Conservation (phyloP, 2,797 vertebrate species). For the Capromys pilorides region DNA sequence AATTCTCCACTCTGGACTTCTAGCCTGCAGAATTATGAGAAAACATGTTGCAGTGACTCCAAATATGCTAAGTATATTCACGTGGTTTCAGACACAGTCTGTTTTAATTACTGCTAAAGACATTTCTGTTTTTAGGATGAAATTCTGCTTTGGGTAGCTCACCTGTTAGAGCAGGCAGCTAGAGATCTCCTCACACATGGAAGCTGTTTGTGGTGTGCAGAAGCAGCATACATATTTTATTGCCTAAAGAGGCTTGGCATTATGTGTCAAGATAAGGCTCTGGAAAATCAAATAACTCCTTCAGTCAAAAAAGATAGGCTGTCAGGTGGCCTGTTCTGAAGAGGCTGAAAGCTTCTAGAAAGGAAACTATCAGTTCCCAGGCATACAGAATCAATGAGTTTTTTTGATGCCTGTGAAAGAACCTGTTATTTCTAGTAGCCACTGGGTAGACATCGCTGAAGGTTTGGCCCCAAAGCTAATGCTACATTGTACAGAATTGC, state of each 20-base stretch:
- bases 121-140: constrained; percentile 11
- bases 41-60: not conserved
- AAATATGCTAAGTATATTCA: not conserved
- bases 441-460: not conserved
- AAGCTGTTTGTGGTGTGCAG: not conserved
- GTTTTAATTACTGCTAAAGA: not conserved
- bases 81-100: not conserved
- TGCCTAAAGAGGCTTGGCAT: not conserved
- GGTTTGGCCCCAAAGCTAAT: not conserved
- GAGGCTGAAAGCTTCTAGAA: not conserved
- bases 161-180: not conserved
- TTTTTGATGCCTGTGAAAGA: not conserved
- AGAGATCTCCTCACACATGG: not conserved
- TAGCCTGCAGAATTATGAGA: not conserved
- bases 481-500: not conserved
- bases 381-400: not conserved
- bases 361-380: not conserved
- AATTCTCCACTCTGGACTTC: not conserved
- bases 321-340: not conserved
- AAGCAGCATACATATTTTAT: not conserved
- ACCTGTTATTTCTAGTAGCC: not conserved
- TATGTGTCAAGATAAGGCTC: not conserved
- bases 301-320: not conserved
- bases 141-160: not conserved
- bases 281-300: not conserved